A percentile compares a stretch with the other conserved stretches of the same genome.
Evolutionary conservation across 2,797 vertebrate species (phyloP).

Genomic region (Meda fulgida): DNA sequence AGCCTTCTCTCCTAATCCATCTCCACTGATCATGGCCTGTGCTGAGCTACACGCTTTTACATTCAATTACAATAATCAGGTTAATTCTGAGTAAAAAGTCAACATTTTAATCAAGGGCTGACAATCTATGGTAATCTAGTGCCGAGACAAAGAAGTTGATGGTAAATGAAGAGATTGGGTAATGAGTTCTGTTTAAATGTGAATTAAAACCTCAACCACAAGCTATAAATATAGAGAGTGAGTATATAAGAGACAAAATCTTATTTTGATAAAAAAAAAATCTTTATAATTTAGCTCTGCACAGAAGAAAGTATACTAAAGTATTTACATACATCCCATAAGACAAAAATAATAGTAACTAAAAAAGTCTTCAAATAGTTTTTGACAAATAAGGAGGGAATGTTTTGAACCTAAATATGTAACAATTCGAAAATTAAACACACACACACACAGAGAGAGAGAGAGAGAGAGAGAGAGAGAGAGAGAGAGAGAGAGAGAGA

Average conservation of each 20-base stretch:
- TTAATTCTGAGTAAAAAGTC: conserved; percentile 99
- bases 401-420: not conserved
- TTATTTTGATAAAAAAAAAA: too few species aligned
- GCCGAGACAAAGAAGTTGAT: conserved; percentile 68
- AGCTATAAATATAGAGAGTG: not conserved
- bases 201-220: not conserved
- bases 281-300: not conserved
- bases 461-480: too few species aligned
- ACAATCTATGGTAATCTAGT: conserved; percentile 78
- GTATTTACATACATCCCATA: not conserved
- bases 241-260: not conserved
- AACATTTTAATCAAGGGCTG: conserved; percentile 99
- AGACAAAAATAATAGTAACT: not conserved
- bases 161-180: conserved; percentile 36
- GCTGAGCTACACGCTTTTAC: conserved; percentile 96
- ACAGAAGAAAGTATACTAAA: not conserved
- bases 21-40: conserved; percentile 96
- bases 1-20: conserved; percentile 99
- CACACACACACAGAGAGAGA: too few species aligned
- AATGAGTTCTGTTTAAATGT: conserved; percentile 12
- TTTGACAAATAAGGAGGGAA: too few species aligned
- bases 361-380: too few species aligned
- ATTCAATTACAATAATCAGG: conserved; percentile 99
- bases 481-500: too few species aligned
- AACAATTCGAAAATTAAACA: not conserved